Evolutionary conservation across 2,797 vertebrate species (phyloP), one percentile per base, ranked within the genome.

Genomic region (Channallabes apus): DNA sequence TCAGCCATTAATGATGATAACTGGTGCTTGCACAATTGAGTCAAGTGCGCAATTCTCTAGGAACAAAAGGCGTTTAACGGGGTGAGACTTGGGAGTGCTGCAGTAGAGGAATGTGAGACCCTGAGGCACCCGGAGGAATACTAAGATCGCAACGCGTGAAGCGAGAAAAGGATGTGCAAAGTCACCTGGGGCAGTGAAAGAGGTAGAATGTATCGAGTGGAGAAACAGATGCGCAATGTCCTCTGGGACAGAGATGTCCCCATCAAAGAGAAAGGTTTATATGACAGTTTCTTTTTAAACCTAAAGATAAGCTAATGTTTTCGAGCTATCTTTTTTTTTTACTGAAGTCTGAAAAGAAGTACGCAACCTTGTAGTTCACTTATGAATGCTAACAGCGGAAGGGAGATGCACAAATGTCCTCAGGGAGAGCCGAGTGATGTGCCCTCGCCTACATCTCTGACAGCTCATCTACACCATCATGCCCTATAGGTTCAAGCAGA

Each of bases 1-100:
- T 46, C 41, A 80, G 58, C 18, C 51, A 61, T 86, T 86, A 86
- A 86, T 41, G 84, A 72, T 71, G 61, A 83, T 83, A 79, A 71
- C 64, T 46, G 76, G 58, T 62, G 84, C 56, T 71, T 80, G 84
- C 76, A 27, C 35, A 61, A 54, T 61, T 62, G 64, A 71, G 76
- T 71, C 56, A 80, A 51, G 58, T 80, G 67, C 6, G 12, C 54
- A 80, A 35, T 72, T 56, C 65, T 72, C 29, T 41, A 29, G 79
- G 79, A 80, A 29, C n/a, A 38, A 64, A 32, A 51, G 51, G 56
- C 71, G 56, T 76, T 83, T 76, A 76, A 83, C 61, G 54, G 46
- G 38, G 61, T 24, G 82, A 46, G 58, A 51, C 69, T 83, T 73
- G 82, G 69, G 71, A 83, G 51, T 67, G 62, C 62, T 32, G 38